phyloP scores from a whole-genome alignment of 2,113 vertebrate species.

The Trematomus loennbergii region DNA sequence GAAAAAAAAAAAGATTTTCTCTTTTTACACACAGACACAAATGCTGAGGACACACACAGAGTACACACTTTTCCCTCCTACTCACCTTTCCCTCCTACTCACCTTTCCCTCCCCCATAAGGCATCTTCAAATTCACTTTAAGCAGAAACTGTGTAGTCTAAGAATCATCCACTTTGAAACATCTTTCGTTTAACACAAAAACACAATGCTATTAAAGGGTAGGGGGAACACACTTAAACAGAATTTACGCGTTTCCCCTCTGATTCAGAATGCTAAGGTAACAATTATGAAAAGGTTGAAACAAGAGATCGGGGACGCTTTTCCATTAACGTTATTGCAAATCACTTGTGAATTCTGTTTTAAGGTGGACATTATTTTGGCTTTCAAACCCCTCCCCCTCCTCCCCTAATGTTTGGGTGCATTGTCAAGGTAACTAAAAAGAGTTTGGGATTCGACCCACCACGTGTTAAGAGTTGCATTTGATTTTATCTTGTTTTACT shows the following conservation, averaged over 20 bases:
- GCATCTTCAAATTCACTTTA: conserved; percentile 72
- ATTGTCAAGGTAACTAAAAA: conserved; percentile 62
- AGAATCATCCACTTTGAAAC: conserved; percentile 66
- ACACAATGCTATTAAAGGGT: conserved; percentile 45
- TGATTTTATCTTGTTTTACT: conserved; percentile 68
- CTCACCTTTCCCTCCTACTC: conserved; percentile 53
- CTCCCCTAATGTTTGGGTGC: conserved; percentile 38
- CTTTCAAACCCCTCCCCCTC: conserved; percentile 11
- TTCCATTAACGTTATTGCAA: background rate
- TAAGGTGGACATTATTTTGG: conserved; percentile 30
- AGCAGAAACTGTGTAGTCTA: conserved; percentile 74
- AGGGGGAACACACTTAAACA: conserved; percentile 34
- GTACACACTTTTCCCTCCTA: conserved; percentile 61
- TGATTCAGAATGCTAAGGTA: conserved; percentile 7
- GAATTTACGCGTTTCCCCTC: conserved; percentile 21
- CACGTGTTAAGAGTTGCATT: conserved; percentile 70
- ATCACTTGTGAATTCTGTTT: conserved; percentile 58
- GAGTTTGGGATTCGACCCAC: conserved; percentile 67
- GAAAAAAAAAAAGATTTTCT: conserved; percentile 45
- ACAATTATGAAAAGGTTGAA: background rate
- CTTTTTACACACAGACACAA: conserved; percentile 46
- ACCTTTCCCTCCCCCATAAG: conserved; percentile 41
- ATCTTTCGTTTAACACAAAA: conserved; percentile 72
- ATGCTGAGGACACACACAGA: conserved; percentile 52
- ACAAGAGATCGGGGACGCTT: background rate